Evolutionary conservation across 1,140 invertebrate species (phyloP).

Genomic region (Mizuhopecten yessoensis): DNA sequence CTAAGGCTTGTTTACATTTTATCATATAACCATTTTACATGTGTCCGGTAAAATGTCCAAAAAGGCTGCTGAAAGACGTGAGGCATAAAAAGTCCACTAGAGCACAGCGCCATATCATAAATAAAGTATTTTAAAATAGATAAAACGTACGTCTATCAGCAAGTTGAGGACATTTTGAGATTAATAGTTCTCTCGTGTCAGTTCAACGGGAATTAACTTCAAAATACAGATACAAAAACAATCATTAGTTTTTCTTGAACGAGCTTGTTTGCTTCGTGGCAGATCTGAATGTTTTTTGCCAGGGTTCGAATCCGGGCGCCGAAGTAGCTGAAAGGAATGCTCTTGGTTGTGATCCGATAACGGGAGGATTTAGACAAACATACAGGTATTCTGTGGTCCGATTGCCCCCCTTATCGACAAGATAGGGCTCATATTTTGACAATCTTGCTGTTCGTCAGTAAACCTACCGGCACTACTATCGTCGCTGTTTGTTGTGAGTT

Average conservation of each 20-base stretch:
- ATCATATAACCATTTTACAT: too few relatives aligned
- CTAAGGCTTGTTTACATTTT: too few relatives aligned
- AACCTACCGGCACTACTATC: not conserved
- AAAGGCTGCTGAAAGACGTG: too few relatives aligned
- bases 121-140: not conserved
- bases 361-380: not conserved
- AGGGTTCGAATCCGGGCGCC: conserved; percentile 14
- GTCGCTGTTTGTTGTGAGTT: not conserved
- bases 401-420: not conserved
- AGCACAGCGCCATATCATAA: not conserved
- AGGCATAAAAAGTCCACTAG: not conserved
- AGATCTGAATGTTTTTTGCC: not conserved
- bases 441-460: not conserved
- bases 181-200: conserved; percentile 11
- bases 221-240: conserved; percentile 40
- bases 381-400: not conserved
- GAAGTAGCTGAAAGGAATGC: not conserved
- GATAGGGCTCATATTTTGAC: conserved; percentile 29
- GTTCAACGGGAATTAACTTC: not conserved
- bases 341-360: not conserved
- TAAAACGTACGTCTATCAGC: not conserved
- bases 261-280: not conserved
- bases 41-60: too few relatives aligned
- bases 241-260: conserved; percentile 27
- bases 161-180: not conserved